Evolutionary conservation across 2,797 vertebrate genomes (phyloP), one percentile per base, ranked within the genome.

Genomic region (Perodicticus potto): DNA sequence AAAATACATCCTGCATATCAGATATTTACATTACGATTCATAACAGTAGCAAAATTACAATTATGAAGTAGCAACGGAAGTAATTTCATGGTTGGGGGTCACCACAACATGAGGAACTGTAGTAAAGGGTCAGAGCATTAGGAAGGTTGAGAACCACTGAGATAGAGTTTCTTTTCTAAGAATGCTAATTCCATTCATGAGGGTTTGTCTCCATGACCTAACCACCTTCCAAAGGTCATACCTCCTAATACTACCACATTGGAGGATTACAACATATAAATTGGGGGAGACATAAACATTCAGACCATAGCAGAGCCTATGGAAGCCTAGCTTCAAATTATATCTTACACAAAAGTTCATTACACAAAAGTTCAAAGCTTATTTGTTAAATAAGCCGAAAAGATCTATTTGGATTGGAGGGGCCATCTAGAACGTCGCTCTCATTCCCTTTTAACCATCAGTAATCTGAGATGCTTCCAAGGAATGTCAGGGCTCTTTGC

Each of bases 321-420:
- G 40, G n/a, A 86, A 96, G 29, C 63, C 37, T 86, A 70, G 9
- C 57, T 91, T 88, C 45, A 94, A 78, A 70, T 20, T 80, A 84
- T 76, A 93, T 73, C 17, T 87, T 86, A 63, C 55, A 57, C 23
- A 65, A 20, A 93, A 73, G 19, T 73, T 82, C 9, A 73, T 87
- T 86, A 63, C 55, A 57, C 23, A 65, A 20, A 93, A 73, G 19
- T 73, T 82, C 9, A 73, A 40, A 40, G 40, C 40, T 45, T 9
- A 11, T 43, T 74, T 93, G 37, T 89, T 91, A 91, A 86, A 70
- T 22, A 72, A 73, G 29, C 77, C 4, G 76, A 67, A 89, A 76
- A 96, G 25, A 89, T 40, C 13, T 89, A 83, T 57, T 82, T 77
- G 90, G 32, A 95, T 65, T 55, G 22, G 34, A 8, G 22, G 3